A percentile compares a stretch with the other conserved stretches of the same genome.
phyloP scores from a whole-genome alignment of 2,113 vertebrate genomes.

The Oceanodroma tethys region DNA sequence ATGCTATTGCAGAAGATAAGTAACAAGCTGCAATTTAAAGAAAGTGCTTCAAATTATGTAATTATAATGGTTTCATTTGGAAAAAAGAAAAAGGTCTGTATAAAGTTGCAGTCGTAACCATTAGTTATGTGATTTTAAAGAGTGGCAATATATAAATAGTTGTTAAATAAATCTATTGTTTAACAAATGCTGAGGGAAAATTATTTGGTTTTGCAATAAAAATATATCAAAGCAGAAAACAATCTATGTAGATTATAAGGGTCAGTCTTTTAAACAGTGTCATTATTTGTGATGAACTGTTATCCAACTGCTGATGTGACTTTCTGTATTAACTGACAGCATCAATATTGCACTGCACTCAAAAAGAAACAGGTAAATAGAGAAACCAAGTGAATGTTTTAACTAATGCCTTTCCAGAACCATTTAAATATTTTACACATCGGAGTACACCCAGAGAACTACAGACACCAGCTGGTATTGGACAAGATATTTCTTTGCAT shows the following conservation, averaged over 20 bases:
- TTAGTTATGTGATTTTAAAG: conserved; percentile 9
- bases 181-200: background rate
- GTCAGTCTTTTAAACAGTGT: background rate
- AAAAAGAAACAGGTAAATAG: background rate
- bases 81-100: background rate
- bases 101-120: background rate
- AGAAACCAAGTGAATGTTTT: background rate
- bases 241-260: background rate
- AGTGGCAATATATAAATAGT: background rate
- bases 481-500: background rate
- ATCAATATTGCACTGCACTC: background rate
- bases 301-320: background rate
- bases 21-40: background rate
- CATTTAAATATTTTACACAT: background rate
- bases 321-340: background rate
- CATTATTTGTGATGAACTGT: background rate
- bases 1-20: background rate
- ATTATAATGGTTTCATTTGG: background rate
- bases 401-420: background rate
- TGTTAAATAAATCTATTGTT: background rate
- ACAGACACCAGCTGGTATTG: background rate
- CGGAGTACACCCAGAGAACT: background rate
- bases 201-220: background rate
- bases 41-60: background rate
- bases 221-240: background rate